These are phyloP conservation scores for Scophthalmus maximus DNA, from an alignment of 2,113 vertebrate genomes.

Conservation along the genomic window DNA sequence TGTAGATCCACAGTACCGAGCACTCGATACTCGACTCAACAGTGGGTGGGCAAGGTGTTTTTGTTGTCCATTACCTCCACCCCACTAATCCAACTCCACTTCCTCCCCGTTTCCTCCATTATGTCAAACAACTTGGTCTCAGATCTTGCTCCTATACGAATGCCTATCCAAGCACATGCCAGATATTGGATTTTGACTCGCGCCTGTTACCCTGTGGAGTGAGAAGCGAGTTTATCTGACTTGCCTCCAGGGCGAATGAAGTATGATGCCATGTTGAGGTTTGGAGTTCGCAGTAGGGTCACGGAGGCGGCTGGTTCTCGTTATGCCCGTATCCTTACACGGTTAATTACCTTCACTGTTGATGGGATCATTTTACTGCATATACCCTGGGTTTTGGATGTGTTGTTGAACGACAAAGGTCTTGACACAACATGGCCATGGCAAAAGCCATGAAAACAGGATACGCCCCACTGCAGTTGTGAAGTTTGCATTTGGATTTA, in stretches of 20 bases:
- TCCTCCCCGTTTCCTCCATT: slow-evolving; percentile 51
- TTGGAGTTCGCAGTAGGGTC: slow-evolving; percentile 59
- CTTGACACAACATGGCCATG: slow-evolving; percentile 32
- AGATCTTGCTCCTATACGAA: slow-evolving; percentile 53
- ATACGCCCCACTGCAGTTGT: neutral
- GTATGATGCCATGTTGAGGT: slow-evolving; percentile 62
- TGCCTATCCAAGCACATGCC: slow-evolving; percentile 34
- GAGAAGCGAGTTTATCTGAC: slow-evolving; percentile 54
- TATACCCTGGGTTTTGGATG: neutral
- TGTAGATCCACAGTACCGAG: slow-evolving; percentile 57
- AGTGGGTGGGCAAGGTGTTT: slow-evolving; percentile 33
- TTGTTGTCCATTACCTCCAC: slow-evolving; percentile 33
- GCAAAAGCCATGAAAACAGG: slow-evolving; percentile 21
- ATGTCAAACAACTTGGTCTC: slow-evolving; percentile 65
- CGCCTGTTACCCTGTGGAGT: slow-evolving; percentile 42
- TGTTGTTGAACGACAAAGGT: slow-evolving; percentile 36
- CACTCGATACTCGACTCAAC: slow-evolving; percentile 24
- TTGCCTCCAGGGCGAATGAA: slow-evolving; percentile 58
- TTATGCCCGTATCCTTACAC: slow-evolving; percentile 54
- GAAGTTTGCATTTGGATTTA: slow-evolving; percentile 11
- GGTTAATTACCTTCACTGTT: slow-evolving; percentile 65
- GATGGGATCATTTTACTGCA: slow-evolving; percentile 63
- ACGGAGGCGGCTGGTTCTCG: slow-evolving; percentile 63
- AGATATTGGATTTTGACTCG: slow-evolving; percentile 60
- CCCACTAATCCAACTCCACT: slow-evolving; percentile 36